Conservation (phyloP, 2,888 invertebrate genomes). For the Orthosia incerta region DNA sequence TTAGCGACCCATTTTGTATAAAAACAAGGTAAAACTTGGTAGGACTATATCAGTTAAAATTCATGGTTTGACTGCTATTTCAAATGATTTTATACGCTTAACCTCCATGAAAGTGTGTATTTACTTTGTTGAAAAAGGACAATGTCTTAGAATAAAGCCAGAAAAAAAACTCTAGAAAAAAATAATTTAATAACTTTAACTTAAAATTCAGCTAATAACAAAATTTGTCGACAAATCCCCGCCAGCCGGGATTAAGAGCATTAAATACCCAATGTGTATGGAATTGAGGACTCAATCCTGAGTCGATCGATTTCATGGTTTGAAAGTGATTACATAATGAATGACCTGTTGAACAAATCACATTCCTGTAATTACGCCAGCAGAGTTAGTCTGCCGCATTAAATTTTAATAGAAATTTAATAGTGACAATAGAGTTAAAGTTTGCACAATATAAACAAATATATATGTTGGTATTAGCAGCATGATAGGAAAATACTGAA, state of each 20-base stretch:
- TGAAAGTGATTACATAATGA: slow-evolving; percentile 66
- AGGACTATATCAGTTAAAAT: not conserved
- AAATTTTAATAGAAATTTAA: slow-evolving; percentile 43
- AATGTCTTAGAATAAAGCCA: not conserved
- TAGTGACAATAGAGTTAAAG: slow-evolving; percentile 8
- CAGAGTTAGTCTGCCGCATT: slow-evolving; percentile 26
- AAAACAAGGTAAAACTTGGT: not conserved
- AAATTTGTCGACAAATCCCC: slow-evolving; percentile 71
- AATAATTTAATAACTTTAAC: slow-evolving; percentile 63
- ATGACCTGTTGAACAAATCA: slow-evolving; percentile 64
- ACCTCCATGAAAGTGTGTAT: too few species aligned
- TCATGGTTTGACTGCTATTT: not conserved
- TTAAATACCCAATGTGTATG: slow-evolving; percentile 66
- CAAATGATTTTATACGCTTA: not conserved
- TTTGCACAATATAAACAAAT: slow-evolving; percentile 17
- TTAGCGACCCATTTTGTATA: not conserved
- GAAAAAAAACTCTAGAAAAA: slow-evolving; percentile 34
- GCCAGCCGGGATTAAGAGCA: slow-evolving; percentile 69
- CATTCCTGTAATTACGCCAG: slow-evolving; percentile 60
- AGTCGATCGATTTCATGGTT: slow-evolving; percentile 70
- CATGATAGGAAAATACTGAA: not conserved
- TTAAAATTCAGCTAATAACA: slow-evolving; percentile 69
- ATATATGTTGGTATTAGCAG: not conserved
- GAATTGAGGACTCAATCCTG: slow-evolving; percentile 62
- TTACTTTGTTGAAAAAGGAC: not conserved